Conservation (phyloP, 2,113 vertebrate species). For the Oceanodroma tethys region DNA sequence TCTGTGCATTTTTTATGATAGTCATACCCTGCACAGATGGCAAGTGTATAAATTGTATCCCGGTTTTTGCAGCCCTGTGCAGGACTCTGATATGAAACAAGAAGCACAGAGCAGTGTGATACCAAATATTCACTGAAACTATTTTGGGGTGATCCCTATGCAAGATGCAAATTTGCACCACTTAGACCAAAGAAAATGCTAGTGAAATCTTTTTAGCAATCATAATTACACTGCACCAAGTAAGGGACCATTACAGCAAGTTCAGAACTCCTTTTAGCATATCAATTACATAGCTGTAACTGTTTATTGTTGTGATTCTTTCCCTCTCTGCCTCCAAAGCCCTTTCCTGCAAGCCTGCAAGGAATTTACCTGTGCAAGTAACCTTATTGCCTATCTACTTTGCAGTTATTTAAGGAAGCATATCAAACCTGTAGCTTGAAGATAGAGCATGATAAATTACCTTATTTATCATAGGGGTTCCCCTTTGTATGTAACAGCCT, state of each 20-base stretch:
- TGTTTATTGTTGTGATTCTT: background rate
- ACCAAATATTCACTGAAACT: background rate
- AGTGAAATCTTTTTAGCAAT: background rate
- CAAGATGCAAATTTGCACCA: background rate
- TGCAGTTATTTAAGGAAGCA: background rate
- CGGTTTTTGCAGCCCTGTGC: background rate
- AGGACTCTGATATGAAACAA: background rate
- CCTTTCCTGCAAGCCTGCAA: background rate
- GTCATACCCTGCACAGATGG: background rate
- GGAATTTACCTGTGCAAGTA: background rate
- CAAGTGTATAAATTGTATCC: background rate
- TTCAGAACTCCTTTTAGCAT: background rate
- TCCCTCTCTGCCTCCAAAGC: fast-evolving
- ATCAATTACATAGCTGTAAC: background rate
- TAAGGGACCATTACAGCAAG: background rate
- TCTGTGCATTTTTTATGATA: background rate
- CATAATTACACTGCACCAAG: background rate
- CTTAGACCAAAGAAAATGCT: background rate
- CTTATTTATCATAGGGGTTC: background rate
- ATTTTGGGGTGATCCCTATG: background rate
- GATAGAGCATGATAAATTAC: background rate
- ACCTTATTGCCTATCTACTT: background rate
- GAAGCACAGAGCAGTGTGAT: background rate
- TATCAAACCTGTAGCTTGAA: background rate
- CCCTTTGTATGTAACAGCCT: background rate